phyloP scores from a whole-genome alignment of 2,888 invertebrate genomes.

The Plagodis dolabraria region DNA sequence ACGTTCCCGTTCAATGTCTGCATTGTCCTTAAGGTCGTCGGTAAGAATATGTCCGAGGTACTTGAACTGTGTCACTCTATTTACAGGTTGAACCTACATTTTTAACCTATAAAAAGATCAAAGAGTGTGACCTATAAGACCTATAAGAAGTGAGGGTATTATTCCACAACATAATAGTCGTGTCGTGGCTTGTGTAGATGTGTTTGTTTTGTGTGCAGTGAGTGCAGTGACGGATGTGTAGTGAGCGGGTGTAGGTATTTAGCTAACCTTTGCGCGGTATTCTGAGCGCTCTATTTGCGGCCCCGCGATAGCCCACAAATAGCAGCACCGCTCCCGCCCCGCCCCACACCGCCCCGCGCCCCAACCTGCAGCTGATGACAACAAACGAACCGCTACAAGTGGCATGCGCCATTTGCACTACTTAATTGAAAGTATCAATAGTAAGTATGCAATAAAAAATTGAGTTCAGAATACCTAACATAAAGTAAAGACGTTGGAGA shows the following conservation, averaged over 20 bases:
- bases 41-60: too few species aligned
- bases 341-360: constrained; percentile 8
- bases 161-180: background rate
- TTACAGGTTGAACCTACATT: too few species aligned
- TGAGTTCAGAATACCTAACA: too few species aligned
- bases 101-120: too few species aligned
- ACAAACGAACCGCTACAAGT: background rate
- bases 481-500: too few species aligned
- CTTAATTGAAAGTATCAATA: too few species aligned
- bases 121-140: too few species aligned
- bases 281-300: constrained; percentile 65
- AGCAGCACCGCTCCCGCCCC: constrained; percentile 41
- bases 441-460: too few species aligned
- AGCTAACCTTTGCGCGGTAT: constrained; percentile 68
- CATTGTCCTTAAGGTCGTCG: too few species aligned
- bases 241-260: constrained; percentile 35
- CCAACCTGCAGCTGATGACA: constrained; percentile 1
- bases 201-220: background rate
- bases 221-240: background rate
- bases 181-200: background rate
- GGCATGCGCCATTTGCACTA: background rate
- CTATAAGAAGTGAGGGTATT: background rate
- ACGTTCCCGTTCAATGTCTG: too few species aligned
- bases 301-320: constrained; percentile 48
- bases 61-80: too few species aligned